Base-by-base conservation (phyloP, 2,113 vertebrate species). In the Illadopsis cleaveri region DNA sequence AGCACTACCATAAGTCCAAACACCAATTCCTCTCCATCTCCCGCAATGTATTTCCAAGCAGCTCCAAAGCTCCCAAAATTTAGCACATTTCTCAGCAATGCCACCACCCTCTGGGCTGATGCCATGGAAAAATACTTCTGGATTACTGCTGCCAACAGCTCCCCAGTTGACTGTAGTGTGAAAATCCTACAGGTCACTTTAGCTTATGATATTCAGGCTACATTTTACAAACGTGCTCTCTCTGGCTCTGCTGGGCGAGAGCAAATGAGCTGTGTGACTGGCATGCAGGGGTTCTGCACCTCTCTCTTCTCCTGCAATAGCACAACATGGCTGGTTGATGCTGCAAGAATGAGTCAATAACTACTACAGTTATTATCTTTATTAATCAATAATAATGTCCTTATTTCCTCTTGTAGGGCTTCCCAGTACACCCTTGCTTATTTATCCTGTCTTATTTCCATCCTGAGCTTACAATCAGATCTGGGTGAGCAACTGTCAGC, bases 371-470 rank as follows among this genome's bases (percentile, higher is more conserved):
- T 90, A 78, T 79, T 90, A 89, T 58, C 64, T 78, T 89, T 78
- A 86, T 75, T 84, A 86, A 96, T 95, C 92, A 79, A 84, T 86
- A 95, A 58, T 75, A 90, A 92, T 65, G 76, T 48, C 69, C 56
- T 84, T 92, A 84, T 92, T 93, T 89, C 72, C 61, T 84, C 69
- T 64, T 79, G 35, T 42, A 75, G 79, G 79, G 64, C 56, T 95
- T 88, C 65, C 72, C 82, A 95, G 60, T 20, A 57, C 23, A 89
- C 83, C 69, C 45, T 61, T 81, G 87, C 53, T 51, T 90, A 62
- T 89, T 90, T 83, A 86, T 73, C 18, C 47, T 73, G 31, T 56
- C 75, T 92, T 77, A 90, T 91, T 94, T 82, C 86, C 12, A 12
- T 90, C 47, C 50, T 0, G 0, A 51, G 66, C 75, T 82, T 78